Conservation (phyloP, 64 coral and sea anemone species). For the Stylophora pistillata region DNA sequence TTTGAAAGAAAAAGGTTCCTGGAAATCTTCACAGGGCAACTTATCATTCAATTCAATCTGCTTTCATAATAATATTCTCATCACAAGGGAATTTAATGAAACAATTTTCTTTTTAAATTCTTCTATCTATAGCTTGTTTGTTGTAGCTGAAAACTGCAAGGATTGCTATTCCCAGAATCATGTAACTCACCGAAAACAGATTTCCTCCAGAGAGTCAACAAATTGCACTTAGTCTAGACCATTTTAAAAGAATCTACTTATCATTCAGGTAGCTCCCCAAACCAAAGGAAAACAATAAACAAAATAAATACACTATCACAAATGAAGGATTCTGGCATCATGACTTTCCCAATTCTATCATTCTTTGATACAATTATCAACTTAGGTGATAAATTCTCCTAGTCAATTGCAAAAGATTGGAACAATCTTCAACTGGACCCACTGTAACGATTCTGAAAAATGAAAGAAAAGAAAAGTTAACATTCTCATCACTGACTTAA, state of each 20-base stretch:
- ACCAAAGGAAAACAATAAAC: conserved; percentile 1
- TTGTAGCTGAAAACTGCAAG: no score
- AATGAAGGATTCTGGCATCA: neutral
- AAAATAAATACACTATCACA: neutral
- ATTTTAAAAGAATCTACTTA: neutral
- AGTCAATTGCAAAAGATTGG: neutral
- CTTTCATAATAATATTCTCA: neutral
- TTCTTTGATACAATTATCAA: neutral
- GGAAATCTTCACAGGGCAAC: neutral
- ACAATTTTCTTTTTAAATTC: no score
- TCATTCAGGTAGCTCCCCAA: neutral
- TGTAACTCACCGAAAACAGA: no score
- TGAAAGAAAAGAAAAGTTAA: conserved; percentile 26
- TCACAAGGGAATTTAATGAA: neutral
- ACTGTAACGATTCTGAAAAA: conserved; percentile 89
- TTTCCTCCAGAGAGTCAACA: no score
- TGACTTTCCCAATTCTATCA: neutral
- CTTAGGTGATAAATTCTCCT: neutral
- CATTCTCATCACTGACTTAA: no score
- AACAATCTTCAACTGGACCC: conserved; percentile 85
- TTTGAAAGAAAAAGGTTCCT: neutral
- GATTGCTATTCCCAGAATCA: no score
- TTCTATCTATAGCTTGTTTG: no score
- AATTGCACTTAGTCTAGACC: neutral
- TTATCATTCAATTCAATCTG: neutral